Conservation (phyloP, 2,113 vertebrate genomes). For the Dissostichus mawsoni region DNA sequence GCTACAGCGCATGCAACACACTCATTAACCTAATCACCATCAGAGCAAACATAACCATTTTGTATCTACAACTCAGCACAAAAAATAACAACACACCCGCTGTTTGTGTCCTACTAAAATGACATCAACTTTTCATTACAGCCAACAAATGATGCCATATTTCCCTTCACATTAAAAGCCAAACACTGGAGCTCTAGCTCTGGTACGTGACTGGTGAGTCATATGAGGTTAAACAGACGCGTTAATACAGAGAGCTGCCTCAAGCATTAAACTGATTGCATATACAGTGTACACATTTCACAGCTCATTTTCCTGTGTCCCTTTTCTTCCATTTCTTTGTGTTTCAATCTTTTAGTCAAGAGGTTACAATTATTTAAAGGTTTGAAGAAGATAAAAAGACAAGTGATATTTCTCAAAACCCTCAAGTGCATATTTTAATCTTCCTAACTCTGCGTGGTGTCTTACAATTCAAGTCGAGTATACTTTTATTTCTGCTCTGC, state of each 20-base stretch:
- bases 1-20: background rate
- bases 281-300: constrained; percentile 29
- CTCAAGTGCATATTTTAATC: constrained; percentile 14
- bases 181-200: constrained; percentile 30
- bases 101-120: constrained; percentile 49
- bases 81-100: constrained; percentile 27
- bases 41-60: constrained; percentile 32
- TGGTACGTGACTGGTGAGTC: constrained; percentile 38
- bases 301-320: constrained; percentile 13
- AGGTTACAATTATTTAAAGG: constrained; percentile 12
- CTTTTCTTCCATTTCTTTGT: background rate
- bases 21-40: constrained; percentile 35
- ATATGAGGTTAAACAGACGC: constrained; percentile 30
- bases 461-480: constrained; percentile 14
- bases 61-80: constrained; percentile 12
- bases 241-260: constrained; percentile 25
- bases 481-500: constrained; percentile 31
- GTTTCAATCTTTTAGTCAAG: constrained; percentile 17
- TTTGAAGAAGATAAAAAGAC: constrained; percentile 47
- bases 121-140: constrained; percentile 29
- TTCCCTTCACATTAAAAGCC: constrained; percentile 45
- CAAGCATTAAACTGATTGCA: constrained; percentile 30
- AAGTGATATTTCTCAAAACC: constrained; percentile 11
- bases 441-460: background rate
- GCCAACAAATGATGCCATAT: constrained; percentile 27